Evolutionary conservation across 2,888 invertebrate species (phyloP).

Genomic region (Tolmerus cingulatus): DNA sequence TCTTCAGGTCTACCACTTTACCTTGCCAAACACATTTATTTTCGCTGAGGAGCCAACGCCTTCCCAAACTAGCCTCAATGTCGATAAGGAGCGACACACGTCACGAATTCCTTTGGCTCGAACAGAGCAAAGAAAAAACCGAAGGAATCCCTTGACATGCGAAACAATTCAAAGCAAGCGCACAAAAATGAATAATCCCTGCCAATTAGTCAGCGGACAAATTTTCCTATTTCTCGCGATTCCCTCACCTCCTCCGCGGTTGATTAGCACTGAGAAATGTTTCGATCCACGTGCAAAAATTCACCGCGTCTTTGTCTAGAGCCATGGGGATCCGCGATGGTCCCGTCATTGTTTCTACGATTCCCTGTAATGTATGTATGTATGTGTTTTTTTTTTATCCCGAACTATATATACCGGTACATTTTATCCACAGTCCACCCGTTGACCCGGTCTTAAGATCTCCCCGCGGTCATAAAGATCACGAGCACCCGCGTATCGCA

Average conservation of each 20-base stretch:
- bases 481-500: slow-evolving; percentile 39
- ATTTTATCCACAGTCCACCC: slow-evolving; percentile 29
- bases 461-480: slow-evolving; percentile 35
- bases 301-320: background rate
- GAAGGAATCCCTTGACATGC: background rate
- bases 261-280: slow-evolving; percentile 6
- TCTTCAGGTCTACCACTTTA: background rate
- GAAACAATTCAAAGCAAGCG: background rate
- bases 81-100: background rate
- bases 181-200: background rate
- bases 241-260: background rate
- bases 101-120: background rate
- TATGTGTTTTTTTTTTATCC: background rate
- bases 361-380: background rate
- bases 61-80: background rate
- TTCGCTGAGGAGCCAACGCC: background rate
- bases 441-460: slow-evolving; percentile 38
- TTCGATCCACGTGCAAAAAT: slow-evolving; percentile 25
- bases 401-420: background rate
- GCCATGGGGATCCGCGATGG: background rate
- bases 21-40: background rate
- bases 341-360: slow-evolving; percentile 13
- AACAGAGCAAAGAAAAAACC: background rate
- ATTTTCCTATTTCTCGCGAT: background rate
- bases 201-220: slow-evolving; percentile 8